Conservation (phyloP, 2,113 vertebrate species). For the Machaerirhynchus nigripectus region DNA sequence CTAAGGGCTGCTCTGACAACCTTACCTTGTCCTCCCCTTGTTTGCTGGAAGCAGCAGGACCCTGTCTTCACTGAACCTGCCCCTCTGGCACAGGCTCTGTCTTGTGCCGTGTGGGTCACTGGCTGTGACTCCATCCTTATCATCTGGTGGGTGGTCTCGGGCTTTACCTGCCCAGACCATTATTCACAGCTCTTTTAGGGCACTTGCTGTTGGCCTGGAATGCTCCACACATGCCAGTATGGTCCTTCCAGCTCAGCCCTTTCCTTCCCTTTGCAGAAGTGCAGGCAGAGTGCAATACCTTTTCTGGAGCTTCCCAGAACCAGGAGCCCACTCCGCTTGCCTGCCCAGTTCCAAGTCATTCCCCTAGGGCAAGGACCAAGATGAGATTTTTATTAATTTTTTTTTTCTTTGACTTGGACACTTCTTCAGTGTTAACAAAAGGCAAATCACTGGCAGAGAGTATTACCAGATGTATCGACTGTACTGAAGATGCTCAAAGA, state of each 20-base stretch:
- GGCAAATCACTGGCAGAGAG: neutral
- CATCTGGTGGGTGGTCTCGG: neutral
- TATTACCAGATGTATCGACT: neutral
- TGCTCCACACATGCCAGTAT: rapidly evolving
- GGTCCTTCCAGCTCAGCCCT: neutral
- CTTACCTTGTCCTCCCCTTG: neutral
- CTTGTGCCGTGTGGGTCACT: rapidly evolving
- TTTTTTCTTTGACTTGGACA: neutral
- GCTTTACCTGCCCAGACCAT: neutral
- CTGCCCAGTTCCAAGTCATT: neutral
- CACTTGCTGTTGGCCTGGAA: neutral
- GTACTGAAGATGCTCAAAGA: neutral
- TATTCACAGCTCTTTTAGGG: neutral
- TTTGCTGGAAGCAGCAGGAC: neutral
- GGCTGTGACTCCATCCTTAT: neutral
- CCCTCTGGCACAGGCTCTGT: neutral
- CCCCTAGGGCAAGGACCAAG: neutral
- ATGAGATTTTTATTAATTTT: neutral
- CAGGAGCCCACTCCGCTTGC: rapidly evolving
- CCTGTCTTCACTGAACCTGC: rapidly evolving
- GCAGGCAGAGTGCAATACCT: rapidly evolving
- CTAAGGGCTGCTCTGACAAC: rapidly evolving
- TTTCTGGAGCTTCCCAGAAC: neutral
- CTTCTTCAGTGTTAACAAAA: neutral
- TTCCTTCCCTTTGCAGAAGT: neutral